Evolutionary conservation across 2,113 vertebrate genomes (phyloP).

Genomic region (Oreochromis niloticus): DNA sequence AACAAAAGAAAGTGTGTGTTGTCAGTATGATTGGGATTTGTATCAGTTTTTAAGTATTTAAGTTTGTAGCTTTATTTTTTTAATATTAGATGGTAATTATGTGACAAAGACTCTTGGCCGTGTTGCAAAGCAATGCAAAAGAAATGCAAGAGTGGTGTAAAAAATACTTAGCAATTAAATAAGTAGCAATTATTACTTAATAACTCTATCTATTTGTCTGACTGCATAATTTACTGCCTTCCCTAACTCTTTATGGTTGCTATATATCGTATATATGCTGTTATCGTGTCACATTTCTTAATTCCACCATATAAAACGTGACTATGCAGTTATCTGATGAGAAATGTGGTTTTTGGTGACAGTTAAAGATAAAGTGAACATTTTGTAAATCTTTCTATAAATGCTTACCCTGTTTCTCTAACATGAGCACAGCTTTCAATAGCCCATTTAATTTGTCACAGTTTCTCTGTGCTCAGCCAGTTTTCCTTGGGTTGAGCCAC

Average conservation of each 20-base stretch:
- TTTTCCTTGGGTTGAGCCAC: slow-evolving; percentile 46
- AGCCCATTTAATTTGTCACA: slow-evolving; percentile 61
- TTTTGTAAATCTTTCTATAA: slow-evolving; percentile 49
- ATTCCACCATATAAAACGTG: not conserved
- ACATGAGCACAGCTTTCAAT: slow-evolving; percentile 15
- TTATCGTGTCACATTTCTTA: not conserved
- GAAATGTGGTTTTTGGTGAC: slow-evolving; percentile 17
- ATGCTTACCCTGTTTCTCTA: slow-evolving; percentile 28
- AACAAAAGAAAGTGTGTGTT: not conserved
- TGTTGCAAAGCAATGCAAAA: not conserved
- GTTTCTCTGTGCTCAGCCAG: slow-evolving; percentile 52
- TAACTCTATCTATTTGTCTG: not conserved
- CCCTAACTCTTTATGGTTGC: not conserved
- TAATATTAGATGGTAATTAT: not conserved
- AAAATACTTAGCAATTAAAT: not conserved
- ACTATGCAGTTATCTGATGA: slow-evolving; percentile 2
- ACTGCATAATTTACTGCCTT: not conserved
- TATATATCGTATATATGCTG: not conserved
- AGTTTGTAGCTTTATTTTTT: not conserved
- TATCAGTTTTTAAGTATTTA: not conserved
- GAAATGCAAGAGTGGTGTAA: not conserved
- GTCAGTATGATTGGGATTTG: not conserved
- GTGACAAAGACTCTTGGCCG: not conserved
- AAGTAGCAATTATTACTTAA: not conserved
- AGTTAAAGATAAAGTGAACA: slow-evolving; percentile 41